Evolutionary conservation across 1,140 invertebrate species (phyloP).

Genomic region (Macrobrachium nipponense): DNA sequence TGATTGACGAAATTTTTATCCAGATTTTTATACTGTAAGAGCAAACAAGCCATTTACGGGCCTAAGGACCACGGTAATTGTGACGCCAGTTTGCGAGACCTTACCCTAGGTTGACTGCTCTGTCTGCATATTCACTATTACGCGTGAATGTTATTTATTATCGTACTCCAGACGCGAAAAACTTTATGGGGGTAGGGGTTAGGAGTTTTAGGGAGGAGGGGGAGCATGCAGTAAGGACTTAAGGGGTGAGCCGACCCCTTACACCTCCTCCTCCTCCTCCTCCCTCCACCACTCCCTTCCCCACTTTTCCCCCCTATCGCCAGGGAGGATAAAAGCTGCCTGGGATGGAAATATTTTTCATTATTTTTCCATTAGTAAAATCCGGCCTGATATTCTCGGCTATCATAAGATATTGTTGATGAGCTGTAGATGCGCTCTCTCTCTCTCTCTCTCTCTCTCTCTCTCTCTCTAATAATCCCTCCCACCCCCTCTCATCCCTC

Average conservation of each 20-base stretch:
- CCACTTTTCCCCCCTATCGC: not conserved
- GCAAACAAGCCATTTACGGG: too few relatives aligned
- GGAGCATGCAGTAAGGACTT: conserved; percentile 9
- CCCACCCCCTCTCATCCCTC: not conserved
- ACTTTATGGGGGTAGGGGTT: not conserved
- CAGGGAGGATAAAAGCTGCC: conserved; percentile 27
- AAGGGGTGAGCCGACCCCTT: not conserved
- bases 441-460: too few relatives aligned
- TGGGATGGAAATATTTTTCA: conserved; percentile 55
- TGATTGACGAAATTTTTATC: too few relatives aligned
- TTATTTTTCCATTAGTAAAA: conserved; percentile 60
- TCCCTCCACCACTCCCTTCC: not conserved
- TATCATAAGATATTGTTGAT: conserved; percentile 60
- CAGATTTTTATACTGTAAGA: too few relatives aligned
- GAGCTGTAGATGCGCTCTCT: conserved; percentile 41
- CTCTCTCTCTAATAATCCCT: conserved; percentile 11
- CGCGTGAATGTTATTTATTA: too few relatives aligned
- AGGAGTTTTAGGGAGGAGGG: conserved; percentile 14
- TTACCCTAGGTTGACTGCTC: too few relatives aligned
- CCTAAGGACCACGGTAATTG: too few relatives aligned
- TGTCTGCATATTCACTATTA: too few relatives aligned
- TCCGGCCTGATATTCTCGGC: conserved; percentile 48
- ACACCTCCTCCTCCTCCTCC: not conserved
- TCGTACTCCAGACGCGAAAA: too few relatives aligned
- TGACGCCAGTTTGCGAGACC: too few relatives aligned